Base-by-base conservation (phyloP, 2,113 vertebrate genomes). In the Bufo bufo region DNA sequence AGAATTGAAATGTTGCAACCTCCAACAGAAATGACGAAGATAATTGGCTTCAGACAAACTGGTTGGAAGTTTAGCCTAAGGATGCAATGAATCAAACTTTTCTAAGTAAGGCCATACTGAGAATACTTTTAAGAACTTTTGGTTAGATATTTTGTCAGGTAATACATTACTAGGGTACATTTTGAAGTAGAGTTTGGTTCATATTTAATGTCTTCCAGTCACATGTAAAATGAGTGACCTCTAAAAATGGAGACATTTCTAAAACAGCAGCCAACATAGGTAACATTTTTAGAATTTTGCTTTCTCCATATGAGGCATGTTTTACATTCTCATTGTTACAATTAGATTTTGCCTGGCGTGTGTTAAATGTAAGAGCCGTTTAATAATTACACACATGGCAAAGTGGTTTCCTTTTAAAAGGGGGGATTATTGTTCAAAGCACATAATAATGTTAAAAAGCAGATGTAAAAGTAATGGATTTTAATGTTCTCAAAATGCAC, bases 151-250 rank as follows among this genome's bases (percentile, higher is more conserved):
- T 91, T 82, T 92, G 86, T 90, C 88, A 90, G 82, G 80, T 89
- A 89, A 90, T 92, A 92, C 91, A 92, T 93, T 90, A 90, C 43
- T 49, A 0, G 33, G 33, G 33, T 52, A 89, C 83, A 89, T 89
- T 90, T 89, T 56, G 93, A 92, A 75, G 84, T 88, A 93, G 92
- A 92, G 91, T 86, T 84, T 85, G 93, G 91, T 89, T 92, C 93
- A 90, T 86, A 92, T 91, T 91, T 59, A 90, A 89, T n/a, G 74
- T 47, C 49, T 66, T 50, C 49, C 82, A 77, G 61, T 17, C 59
- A n/a, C 33, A 19, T 58, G 47, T 58, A 49, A 50, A 75, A 75
- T 50, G 20, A 75, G 4, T 49, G 16, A 11, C 23, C n/a, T 10
- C 20, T 79, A 75, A 45, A 83, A 79, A 19, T 13, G 8, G 12